Base-by-base conservation (phyloP, 53 echinoderm and acorn worm genomes). In the Mesocentrotus franciscanus region DNA sequence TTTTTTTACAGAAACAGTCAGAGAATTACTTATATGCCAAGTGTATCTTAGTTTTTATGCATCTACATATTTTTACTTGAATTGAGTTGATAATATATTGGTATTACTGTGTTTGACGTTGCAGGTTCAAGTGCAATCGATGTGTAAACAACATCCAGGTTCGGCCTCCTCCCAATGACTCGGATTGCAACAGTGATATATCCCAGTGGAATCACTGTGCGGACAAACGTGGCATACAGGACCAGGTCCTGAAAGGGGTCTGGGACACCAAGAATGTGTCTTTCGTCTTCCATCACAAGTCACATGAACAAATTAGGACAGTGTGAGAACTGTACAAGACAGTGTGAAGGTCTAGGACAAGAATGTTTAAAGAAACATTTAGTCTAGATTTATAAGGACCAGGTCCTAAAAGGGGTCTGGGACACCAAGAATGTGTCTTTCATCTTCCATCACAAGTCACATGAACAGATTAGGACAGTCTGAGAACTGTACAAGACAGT, bases 291-390 rank as follows among this genome's bases (percentile, higher is more conserved):
- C 98, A 98, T 76, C 99, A 99, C 92, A 93, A 93, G 84, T 99
- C 99, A 22, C 99, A 99, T 81, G 97, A 99, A 90, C 99, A 99
- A 96, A 99, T 99, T 49, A 97, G 96, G 78, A 99, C 99, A n/a
- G 97, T 99, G 3, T 99, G 81, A 66, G 62, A 13, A 15, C 29
- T 85, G 18, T 35, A 33, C 20, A 24, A 68, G 30, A 76, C 12
- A 10, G 29, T 76, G 76, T 55, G 33, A 81, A 39, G 81, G 81
- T 81, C 81, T 81, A 35, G 39, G 27, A 0, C 13, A 35, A 20
- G 20, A 81, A 35, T 81, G 26, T 85, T 26, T 29, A 18, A 85
- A 20, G 56, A 85, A 42, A 56, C 85, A 85, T 56, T 20, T 14
- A 97, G 16, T 36, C 29, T 30, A 27, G 76, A 27, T 76, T 33